A percentile compares a stretch with the other conserved stretches of the same genome.
Evolutionary conservation across 2,113 vertebrate species (phyloP).

Genomic region (Jaculus jaculus): DNA sequence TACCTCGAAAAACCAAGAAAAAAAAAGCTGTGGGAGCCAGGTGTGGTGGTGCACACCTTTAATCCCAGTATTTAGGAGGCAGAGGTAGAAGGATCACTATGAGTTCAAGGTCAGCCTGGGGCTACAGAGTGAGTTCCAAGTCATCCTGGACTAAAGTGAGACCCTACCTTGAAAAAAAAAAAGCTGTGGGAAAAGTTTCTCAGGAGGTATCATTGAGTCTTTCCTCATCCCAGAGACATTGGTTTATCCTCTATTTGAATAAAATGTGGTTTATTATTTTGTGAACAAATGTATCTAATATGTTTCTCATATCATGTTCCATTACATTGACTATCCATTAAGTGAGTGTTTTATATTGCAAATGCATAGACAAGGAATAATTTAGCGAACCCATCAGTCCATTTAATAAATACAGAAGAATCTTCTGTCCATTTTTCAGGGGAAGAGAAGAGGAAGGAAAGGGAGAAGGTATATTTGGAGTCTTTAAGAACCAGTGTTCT

Average conservation of each 20-base stretch:
- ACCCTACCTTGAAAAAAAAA: no score
- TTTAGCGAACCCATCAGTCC: neutral
- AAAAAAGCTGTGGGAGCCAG: neutral
- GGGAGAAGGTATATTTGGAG: neutral
- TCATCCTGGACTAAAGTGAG: no score
- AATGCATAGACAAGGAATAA: slow-evolving; percentile 37
- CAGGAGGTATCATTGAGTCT: neutral
- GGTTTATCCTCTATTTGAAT: slow-evolving; percentile 21
- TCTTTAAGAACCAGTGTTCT: slow-evolving; percentile 30
- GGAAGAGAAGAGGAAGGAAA: neutral
- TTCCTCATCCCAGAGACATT: neutral
- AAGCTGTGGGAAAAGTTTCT: slow-evolving; percentile 26
- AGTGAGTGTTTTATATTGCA: slow-evolving; percentile 63
- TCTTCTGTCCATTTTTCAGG: neutral
- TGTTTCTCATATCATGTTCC: slow-evolving; percentile 79
- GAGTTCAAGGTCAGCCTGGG: no score
- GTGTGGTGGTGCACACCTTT: no score
- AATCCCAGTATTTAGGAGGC: no score
- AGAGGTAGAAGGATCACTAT: no score
- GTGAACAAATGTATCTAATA: slow-evolving; percentile 71
- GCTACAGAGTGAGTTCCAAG: no score
- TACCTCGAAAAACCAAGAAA: no score
- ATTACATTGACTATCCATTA: slow-evolving; percentile 82
- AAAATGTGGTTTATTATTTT: slow-evolving; percentile 69
- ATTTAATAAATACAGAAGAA: neutral